Evolutionary conservation across 2,113 vertebrate genomes (phyloP).

Genomic region (Typhlomys cinereus): DNA sequence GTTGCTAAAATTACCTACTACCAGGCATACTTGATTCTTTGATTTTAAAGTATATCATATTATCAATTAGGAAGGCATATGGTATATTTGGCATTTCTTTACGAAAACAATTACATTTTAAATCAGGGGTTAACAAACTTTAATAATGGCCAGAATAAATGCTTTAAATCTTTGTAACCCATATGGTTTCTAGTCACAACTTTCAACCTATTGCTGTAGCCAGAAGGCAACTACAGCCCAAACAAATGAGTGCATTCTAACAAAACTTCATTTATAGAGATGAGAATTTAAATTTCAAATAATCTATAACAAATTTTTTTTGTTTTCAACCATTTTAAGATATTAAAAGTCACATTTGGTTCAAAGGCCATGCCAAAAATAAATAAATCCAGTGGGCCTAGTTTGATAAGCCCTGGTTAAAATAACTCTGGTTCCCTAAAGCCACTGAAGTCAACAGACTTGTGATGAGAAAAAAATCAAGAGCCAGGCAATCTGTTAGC

Average conservation of each 20-base stretch:
- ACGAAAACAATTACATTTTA: constrained; percentile 2
- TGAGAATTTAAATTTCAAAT: constrained; percentile 3
- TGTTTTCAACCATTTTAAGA: background rate
- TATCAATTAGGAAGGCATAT: background rate
- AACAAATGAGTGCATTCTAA: background rate
- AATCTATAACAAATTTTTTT: background rate
- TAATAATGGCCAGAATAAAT: background rate
- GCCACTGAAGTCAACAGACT: background rate
- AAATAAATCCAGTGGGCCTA: background rate
- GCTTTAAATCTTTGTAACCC: background rate
- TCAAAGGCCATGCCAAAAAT: background rate
- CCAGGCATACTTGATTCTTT: background rate
- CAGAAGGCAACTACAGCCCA: background rate
- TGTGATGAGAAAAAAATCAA: constrained; percentile 9
- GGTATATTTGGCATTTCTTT: background rate
- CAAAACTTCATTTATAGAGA: background rate
- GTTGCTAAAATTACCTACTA: background rate
- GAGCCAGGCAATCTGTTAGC: background rate
- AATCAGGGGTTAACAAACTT: background rate
- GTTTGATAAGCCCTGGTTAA: background rate
- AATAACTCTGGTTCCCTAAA: background rate
- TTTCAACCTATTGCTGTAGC: background rate
- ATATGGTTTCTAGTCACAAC: background rate
- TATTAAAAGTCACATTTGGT: background rate
- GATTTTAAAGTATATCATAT: background rate